These are phyloP conservation scores for Lissonota sp. DNA, from an alignment of 2,888 invertebrate genomes.

Conservation along the genomic window DNA sequence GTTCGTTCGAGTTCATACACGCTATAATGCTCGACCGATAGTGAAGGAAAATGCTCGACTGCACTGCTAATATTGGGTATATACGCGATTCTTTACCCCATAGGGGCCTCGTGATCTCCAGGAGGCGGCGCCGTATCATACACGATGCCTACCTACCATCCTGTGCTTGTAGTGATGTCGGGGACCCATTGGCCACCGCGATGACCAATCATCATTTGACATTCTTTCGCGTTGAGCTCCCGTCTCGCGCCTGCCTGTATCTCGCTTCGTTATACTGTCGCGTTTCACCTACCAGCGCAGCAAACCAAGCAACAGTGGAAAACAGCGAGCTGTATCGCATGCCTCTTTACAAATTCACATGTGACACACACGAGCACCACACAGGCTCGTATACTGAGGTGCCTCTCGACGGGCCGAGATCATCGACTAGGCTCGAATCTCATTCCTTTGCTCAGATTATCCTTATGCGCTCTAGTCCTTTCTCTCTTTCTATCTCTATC, in stretches of 20 bases:
- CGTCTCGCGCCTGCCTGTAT: slow-evolving; percentile 56
- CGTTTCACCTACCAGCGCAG: slow-evolving; percentile 16
- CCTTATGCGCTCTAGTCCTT: slow-evolving; percentile 21
- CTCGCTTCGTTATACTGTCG: slow-evolving; percentile 16
- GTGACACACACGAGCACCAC: background rate
- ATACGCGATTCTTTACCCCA: background rate
- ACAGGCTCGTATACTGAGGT: background rate
- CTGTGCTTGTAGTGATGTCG: slow-evolving; percentile 68
- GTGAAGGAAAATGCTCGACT: slow-evolving; percentile 21
- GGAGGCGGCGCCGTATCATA: slow-evolving; percentile 61
- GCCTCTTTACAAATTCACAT: slow-evolving; percentile 48
- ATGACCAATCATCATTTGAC: slow-evolving; percentile 82
- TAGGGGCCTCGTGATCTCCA: slow-evolving; percentile 1
- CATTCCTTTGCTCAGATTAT: slow-evolving; percentile 36
- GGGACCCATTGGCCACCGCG: slow-evolving; percentile 82
- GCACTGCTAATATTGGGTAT: background rate
- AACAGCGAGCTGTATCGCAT: slow-evolving; percentile 45
- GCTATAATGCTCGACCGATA: slow-evolving; percentile 12
- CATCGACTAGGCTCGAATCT: background rate
- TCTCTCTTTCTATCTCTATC: slow-evolving; percentile 17
- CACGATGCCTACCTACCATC: slow-evolving; percentile 71
- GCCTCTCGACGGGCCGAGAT: slow-evolving; percentile 30
- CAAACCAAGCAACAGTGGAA: slow-evolving; percentile 6
- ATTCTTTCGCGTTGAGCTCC: slow-evolving; percentile 76
- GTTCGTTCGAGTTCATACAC: slow-evolving; percentile 13